Percentiles rank a stretch among this genome's conserved stretches.
phyloP scores from a whole-genome alignment of 2,888 invertebrate genomes.

The Synanthedon formicaeformis region DNA sequence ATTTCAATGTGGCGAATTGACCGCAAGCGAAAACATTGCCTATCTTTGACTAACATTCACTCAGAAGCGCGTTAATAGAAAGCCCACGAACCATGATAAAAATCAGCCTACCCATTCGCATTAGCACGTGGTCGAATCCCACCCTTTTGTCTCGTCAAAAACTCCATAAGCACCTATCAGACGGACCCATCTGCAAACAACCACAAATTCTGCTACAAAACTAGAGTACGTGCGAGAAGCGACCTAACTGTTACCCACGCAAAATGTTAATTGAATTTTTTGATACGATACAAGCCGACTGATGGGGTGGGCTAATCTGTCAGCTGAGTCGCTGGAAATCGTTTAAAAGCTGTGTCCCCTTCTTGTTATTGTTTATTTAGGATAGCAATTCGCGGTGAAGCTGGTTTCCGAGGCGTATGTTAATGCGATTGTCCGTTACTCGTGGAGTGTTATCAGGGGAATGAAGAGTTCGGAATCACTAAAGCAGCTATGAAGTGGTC shows the following conservation, averaged over 20 bases:
- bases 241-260: neutral
- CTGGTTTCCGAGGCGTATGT: constrained; percentile 59
- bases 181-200: constrained; percentile 38
- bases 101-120: constrained; percentile 29
- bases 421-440: constrained; percentile 59
- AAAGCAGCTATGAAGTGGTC: neutral
- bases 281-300: neutral
- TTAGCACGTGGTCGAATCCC: constrained; percentile 52
- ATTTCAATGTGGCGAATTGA: too few relatives aligned
- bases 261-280: neutral
- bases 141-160: constrained; percentile 52
- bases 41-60: too few relatives aligned
- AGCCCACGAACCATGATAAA: constrained; percentile 1
- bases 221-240: neutral
- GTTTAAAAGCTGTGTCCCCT: constrained; percentile 63
- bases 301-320: constrained; percentile 46
- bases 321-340: constrained; percentile 64
- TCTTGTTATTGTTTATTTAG: constrained; percentile 68
- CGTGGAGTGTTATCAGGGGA: constrained; percentile 27
- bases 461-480: neutral
- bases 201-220: neutral
- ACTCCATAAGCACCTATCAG: constrained; percentile 59
- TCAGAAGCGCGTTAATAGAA: too few relatives aligned
- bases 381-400: constrained; percentile 59
- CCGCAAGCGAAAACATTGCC: too few relatives aligned